Base-by-base conservation (phyloP, 1,140 invertebrate genomes). In the Caenorhabditis briggsae region DNA sequence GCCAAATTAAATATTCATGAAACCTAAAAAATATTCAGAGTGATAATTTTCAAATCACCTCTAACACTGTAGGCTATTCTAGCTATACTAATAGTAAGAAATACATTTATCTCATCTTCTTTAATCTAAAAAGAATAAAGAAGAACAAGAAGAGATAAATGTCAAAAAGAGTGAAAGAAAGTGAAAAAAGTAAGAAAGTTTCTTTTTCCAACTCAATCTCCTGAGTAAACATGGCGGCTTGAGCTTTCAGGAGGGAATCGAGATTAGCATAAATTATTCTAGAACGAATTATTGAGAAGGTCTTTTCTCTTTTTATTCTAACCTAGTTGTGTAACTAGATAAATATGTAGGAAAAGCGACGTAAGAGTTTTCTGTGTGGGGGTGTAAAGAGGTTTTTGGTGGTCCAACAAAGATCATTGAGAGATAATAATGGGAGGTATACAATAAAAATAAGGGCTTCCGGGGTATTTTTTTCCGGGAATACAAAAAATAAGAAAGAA, bases 251-350 rank as follows among this genome's bases (percentile, higher is more conserved):
- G 46, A 78, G 53, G 70, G 70, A 78, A 78, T 78, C 46, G 46
- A 78, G 70, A 78, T 78, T 78, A 78, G 18, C 70, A 78, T 78
- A 78, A 78, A 78, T 78, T 78, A 78, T 78, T 78, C 33, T 78
- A 78, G 33, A 23, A 78, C 46, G 70, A 78, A 78, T 78, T 78
- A 78, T 78, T 78, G 43, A 78, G 70, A 50, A 78, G 46, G 70
- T n/a, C 70, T 43, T 78, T 48, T 70, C 41, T 78, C 46, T 46
- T 78, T 78, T 14, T 78, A 1, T 23, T 7, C 23, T 53, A 20
- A 23, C 12, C 50, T 23, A 12, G 48, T n/a, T n/a, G n/a, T 78
- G 70, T 78, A 78, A 78, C 70, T 78, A 53, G 46, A 78, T 78
- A 78, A 78, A 50, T 78, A 70, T 78, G 14, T 78, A 50, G 33